Conservation (phyloP, 1,140 invertebrate genomes). For the Drosophila truncata region DNA sequence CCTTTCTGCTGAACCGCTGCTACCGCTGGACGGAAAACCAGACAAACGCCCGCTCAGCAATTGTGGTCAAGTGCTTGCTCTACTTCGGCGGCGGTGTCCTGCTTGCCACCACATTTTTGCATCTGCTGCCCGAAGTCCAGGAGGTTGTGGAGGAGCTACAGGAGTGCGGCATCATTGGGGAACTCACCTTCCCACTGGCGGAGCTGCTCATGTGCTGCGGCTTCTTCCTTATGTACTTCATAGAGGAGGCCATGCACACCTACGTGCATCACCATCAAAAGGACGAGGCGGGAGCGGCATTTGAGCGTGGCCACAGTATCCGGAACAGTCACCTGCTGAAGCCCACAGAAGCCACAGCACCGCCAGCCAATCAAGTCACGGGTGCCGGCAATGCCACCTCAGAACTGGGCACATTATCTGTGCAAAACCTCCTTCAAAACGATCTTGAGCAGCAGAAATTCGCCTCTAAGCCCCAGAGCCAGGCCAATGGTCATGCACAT, state of each 20-base stretch:
- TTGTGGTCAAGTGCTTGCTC: slow-evolving; percentile 88
- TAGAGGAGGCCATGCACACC: slow-evolving; percentile 93
- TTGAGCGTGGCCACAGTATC: slow-evolving; percentile 77
- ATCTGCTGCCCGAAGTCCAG: slow-evolving; percentile 95
- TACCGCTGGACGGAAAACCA: slow-evolving; percentile 87
- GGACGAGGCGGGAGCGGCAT: slow-evolving; percentile 69
- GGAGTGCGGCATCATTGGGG: slow-evolving; percentile 85
- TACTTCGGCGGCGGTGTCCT: slow-evolving; percentile 97
- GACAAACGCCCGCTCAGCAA: slow-evolving; percentile 86
- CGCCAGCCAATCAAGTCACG: background rate
- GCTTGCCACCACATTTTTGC: slow-evolving; percentile 95
- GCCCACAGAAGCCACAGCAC: slow-evolving; percentile 16
- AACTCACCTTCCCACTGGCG: slow-evolving; percentile 89
- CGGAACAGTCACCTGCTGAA: slow-evolving; percentile 76
- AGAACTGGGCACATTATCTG: slow-evolving; percentile 50
- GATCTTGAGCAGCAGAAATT: slow-evolving; percentile 73
- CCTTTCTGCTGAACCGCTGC: slow-evolving; percentile 88
- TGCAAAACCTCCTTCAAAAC: slow-evolving; percentile 68
- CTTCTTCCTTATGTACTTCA: slow-evolving; percentile 94
- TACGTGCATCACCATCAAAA: slow-evolving; percentile 87
- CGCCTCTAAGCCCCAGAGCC: slow-evolving; percentile 34
- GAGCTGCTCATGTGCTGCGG: slow-evolving; percentile 91
- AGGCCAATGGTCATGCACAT: slow-evolving; percentile 44
- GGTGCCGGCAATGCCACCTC: slow-evolving; percentile 1
- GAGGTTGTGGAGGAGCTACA: slow-evolving; percentile 88